A percentile compares a stretch with the other conserved stretches of the same genome.
Evolutionary conservation across 2,888 invertebrate species (phyloP).

Genomic region (Philereme transversata): DNA sequence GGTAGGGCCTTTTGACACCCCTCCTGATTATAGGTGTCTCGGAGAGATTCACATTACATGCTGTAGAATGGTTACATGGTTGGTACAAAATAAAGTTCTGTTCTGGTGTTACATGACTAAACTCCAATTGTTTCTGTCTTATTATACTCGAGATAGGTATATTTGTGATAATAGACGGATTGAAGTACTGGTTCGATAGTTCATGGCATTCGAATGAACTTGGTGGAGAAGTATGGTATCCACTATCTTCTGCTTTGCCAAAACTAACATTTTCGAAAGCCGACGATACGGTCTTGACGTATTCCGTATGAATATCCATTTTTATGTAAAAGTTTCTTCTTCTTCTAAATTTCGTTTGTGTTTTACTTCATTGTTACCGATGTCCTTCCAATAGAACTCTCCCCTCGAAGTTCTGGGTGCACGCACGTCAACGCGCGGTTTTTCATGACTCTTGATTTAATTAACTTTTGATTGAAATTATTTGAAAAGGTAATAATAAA

Average conservation of each 20-base stretch:
- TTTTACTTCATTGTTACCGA: slow-evolving; percentile 29
- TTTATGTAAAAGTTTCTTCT: slow-evolving; percentile 22
- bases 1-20: slow-evolving; percentile 62
- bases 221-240: slow-evolving; percentile 74
- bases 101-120: slow-evolving; percentile 49
- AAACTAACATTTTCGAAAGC: slow-evolving; percentile 57
- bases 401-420: background rate
- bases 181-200: slow-evolving; percentile 59
- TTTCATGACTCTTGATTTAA: slow-evolving; percentile 13
- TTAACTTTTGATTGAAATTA: background rate
- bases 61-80: slow-evolving; percentile 44
- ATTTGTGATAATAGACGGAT: slow-evolving; percentile 49
- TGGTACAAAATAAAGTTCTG: slow-evolving; percentile 42
- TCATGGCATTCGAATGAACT: slow-evolving; percentile 66
- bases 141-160: slow-evolving; percentile 47
- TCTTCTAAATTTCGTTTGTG: slow-evolving; percentile 7
- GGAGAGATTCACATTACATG: slow-evolving; percentile 36
- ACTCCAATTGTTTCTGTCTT: slow-evolving; percentile 55
- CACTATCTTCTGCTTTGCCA: slow-evolving; percentile 73
- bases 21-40: slow-evolving; percentile 61
- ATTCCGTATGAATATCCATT: slow-evolving; percentile 67
- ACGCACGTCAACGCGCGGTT: slow-evolving; percentile 3
- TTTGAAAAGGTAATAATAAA: too few relatives aligned
- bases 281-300: slow-evolving; percentile 58
- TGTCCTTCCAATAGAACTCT: background rate